phyloP scores from a whole-genome alignment of 1,140 invertebrate species.

The Orchestia grillus region DNA sequence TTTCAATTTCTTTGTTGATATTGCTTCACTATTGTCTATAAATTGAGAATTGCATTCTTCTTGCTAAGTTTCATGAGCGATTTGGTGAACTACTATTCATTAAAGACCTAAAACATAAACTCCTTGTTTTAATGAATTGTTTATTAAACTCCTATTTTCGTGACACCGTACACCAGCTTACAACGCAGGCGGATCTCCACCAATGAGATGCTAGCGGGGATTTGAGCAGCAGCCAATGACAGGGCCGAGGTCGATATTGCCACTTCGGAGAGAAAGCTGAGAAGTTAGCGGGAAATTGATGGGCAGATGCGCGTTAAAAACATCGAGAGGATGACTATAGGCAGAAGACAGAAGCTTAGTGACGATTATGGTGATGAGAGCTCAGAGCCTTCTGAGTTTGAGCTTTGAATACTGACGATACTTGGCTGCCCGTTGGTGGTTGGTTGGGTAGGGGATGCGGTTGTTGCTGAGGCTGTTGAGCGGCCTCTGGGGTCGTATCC shows the following conservation, averaged over 20 bases:
- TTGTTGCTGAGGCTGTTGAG: neutral
- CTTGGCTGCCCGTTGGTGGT: neutral
- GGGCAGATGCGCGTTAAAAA: conserved; percentile 33
- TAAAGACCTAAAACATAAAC: too few relatives aligned
- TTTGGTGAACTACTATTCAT: too few relatives aligned
- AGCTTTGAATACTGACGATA: neutral
- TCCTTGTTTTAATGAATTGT: too few relatives aligned
- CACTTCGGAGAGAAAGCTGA: neutral
- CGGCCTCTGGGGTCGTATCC: too few relatives aligned
- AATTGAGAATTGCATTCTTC: too few relatives aligned
- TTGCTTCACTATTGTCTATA: too few relatives aligned
- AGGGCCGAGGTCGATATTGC: conserved; percentile 11
- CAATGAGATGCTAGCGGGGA: neutral
- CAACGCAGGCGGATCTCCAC: neutral
- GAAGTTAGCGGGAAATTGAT: conserved; percentile 33
- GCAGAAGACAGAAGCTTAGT: conserved; percentile 36
- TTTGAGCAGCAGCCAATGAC: conserved; percentile 25
- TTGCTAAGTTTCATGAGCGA: too few relatives aligned
- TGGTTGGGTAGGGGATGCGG: neutral
- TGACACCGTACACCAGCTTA: neutral
- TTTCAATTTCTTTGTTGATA: too few relatives aligned
- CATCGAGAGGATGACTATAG: conserved; percentile 43
- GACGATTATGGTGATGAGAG: conserved; percentile 22
- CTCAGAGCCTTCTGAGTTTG: neutral
- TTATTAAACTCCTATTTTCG: neutral